Conservation (phyloP, 2,113 vertebrate genomes). For the Salvelinus namaycush region DNA sequence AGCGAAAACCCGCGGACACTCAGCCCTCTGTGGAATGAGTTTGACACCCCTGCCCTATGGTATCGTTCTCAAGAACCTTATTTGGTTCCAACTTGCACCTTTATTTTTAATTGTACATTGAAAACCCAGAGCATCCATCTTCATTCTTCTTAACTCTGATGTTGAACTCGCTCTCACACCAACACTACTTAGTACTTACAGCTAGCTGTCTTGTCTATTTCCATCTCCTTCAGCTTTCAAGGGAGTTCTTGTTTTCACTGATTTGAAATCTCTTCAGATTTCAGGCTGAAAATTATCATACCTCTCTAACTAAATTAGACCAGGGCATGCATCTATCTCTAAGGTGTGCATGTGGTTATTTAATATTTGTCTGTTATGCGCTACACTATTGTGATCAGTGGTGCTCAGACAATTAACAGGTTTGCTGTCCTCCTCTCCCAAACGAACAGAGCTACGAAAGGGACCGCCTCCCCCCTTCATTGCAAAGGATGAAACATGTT, state of each 20-base stretch:
- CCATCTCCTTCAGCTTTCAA: not conserved
- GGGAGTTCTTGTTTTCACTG: constrained; percentile 7
- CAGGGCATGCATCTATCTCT: constrained; percentile 4
- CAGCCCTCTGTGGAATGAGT: too few species aligned
- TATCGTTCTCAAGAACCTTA: too few species aligned
- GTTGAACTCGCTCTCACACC: not conserved
- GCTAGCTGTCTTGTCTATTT: not conserved
- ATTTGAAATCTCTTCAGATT: not conserved
- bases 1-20: too few species aligned
- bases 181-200: not conserved
- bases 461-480: constrained; percentile 2
- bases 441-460: constrained; percentile 27
- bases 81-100: too few species aligned
- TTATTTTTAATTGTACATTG: too few species aligned
- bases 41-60: too few species aligned
- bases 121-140: not conserved
- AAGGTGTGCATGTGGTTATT: constrained; percentile 15
- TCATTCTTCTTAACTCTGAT: not conserved
- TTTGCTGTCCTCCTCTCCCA: constrained; percentile 39
- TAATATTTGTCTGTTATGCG: constrained; percentile 22
- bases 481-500: not conserved
- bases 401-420: constrained; percentile 60
- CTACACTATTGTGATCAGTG: constrained; percentile 38
- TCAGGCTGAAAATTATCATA: constrained; percentile 21
- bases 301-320: not conserved